Base-by-base conservation (phyloP, 2,113 vertebrate genomes). In the Ornithorhynchus anatinus region DNA sequence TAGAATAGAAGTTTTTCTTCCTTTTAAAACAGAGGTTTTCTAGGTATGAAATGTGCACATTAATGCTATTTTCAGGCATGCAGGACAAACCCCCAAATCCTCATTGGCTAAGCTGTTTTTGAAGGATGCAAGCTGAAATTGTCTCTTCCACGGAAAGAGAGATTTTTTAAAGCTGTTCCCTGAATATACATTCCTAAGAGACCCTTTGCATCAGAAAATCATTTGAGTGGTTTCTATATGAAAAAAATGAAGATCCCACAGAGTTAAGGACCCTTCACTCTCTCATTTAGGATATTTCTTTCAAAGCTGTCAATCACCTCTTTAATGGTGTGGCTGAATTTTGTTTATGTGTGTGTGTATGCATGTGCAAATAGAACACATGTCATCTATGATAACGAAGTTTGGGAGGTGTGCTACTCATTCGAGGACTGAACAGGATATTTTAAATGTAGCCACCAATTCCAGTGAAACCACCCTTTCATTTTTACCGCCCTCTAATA, bases 401-500 rank as follows among this genome's bases (percentile, higher is more conserved):
- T 22, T 38, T 59, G 39, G 15, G n/a, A 50, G 38, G 38, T 13
- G 15, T 40, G 15, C 2, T 37, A 9, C 64, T 8, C 50, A 69
- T 17, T 42, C 56, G 62, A 48, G 4, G 20, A 61, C 17, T n/a
- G 20, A 4, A 32, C 5, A 15, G 11, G 45, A 33, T 20, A 53
- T 65, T 74, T 68, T 29, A 51, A 23, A 51, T 45, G 17, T 3
- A 52, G 1, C 16, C 19, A 69, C 11, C 32, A 19, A 63, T 20
- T 53, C 37, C 27, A 5, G 16, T 29, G 27, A 22, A 37, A 51
- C 38, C n/a, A 19, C 14, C 23, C 5, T 5, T n/a, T 78, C 9
- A 71, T 71, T 19, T 72, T 71, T 72, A 32, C 51, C 44, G 33
- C 71, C 33, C 60, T 43, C 45, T 59, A 66, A 43, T 83, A 53